Conservation (phyloP, 2,113 vertebrate genomes). For the Carassius auratus region DNA sequence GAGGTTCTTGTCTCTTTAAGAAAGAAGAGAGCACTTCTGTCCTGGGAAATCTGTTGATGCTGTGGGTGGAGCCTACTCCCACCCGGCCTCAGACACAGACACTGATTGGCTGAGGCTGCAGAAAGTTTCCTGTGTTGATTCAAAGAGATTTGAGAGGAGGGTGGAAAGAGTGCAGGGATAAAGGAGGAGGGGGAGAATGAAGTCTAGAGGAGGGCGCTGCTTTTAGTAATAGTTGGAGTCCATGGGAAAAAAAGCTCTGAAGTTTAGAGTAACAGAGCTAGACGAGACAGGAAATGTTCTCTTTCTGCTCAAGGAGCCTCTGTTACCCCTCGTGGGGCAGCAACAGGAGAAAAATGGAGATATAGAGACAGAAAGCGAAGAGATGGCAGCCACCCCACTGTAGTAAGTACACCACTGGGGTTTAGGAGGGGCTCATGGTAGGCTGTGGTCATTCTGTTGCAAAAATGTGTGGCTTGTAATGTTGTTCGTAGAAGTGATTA, state of each 20-base stretch:
- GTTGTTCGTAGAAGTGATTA: not conserved
- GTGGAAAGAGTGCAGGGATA: slow-evolving; percentile 4
- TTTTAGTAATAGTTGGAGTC: slow-evolving; percentile 21
- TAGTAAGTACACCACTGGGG: slow-evolving; percentile 54
- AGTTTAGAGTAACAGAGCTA: slow-evolving; percentile 20
- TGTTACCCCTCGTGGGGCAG: slow-evolving; percentile 55
- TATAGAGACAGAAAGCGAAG: slow-evolving; percentile 25
- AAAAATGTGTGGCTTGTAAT: not conserved
- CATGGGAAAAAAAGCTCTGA: slow-evolving; percentile 12
- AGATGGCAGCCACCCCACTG: slow-evolving; percentile 32
- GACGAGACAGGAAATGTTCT: slow-evolving; percentile 46
- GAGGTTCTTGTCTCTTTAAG: slow-evolving; percentile 66
- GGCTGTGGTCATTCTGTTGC: slow-evolving; percentile 18
- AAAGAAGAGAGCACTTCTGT: slow-evolving; percentile 37
- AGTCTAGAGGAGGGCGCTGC: slow-evolving; percentile 40
- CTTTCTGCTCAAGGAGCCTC: slow-evolving; percentile 40
- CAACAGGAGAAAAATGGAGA: slow-evolving; percentile 26
- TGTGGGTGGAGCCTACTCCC: slow-evolving; percentile 55
- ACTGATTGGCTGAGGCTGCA: slow-evolving; percentile 72
- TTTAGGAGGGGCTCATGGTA: slow-evolving; percentile 36
- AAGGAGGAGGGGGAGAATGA: slow-evolving; percentile 39
- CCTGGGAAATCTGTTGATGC: slow-evolving; percentile 43
- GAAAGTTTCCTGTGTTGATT: slow-evolving; percentile 84
- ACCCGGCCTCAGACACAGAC: slow-evolving; percentile 51
- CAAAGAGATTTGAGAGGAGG: slow-evolving; percentile 67